Conservation (phyloP, 2,113 vertebrate genomes). For the Phaetusa simplex region DNA sequence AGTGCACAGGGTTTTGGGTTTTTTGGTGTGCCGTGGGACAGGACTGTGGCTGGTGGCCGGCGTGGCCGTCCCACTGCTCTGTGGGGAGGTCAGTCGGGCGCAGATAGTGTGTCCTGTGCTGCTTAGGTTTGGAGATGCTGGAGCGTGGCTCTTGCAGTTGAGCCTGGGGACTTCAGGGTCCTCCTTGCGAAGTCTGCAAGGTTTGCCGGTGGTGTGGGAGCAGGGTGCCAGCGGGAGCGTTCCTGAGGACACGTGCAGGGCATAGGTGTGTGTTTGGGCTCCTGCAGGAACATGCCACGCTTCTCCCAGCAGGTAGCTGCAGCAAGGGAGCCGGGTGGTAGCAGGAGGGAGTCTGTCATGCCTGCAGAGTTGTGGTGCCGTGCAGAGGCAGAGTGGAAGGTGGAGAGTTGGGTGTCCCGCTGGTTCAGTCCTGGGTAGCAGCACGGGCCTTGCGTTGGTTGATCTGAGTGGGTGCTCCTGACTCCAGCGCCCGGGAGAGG, state of each 20-base stretch:
- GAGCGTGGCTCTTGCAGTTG: not conserved
- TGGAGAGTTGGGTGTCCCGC: not conserved
- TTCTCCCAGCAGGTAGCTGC: not conserved
- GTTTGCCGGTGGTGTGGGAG: no score
- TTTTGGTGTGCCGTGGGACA: not conserved
- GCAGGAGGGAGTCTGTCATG: rapidly evolving
- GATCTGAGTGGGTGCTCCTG: not conserved
- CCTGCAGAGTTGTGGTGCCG: not conserved
- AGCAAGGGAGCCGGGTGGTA: not conserved
- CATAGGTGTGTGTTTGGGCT: not conserved
- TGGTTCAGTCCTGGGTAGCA: not conserved
- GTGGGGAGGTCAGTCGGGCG: not conserved
- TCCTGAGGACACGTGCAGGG: rapidly evolving
- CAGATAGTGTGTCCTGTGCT: not conserved
- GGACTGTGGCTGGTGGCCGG: not conserved
- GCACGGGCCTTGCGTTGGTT: rapidly evolving
- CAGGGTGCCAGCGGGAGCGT: not conserved
- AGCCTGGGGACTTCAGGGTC: not conserved
- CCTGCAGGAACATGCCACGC: rapidly evolving
- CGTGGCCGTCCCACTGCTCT: rapidly evolving
- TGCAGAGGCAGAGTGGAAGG: not conserved
- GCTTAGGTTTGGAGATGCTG: not conserved
- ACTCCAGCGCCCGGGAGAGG: not conserved
- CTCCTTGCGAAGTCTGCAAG: not conserved
- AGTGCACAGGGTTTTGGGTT: not conserved